Conservation (phyloP, 35 echinoderm and acorn worm species). For the Eucidaris tribuloides region DNA sequence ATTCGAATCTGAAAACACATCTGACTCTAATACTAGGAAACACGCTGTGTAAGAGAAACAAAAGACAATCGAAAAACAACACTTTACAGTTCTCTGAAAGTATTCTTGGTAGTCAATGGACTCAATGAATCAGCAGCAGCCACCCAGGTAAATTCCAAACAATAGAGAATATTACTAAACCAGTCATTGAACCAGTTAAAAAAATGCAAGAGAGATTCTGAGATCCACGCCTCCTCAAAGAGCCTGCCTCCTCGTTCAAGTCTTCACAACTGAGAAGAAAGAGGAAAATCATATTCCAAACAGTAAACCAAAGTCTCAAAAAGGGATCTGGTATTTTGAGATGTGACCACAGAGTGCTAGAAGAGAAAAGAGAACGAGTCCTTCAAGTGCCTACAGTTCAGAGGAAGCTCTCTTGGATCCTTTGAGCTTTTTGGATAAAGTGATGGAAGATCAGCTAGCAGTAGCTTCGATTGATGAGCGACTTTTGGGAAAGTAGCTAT, state of each 20-base stretch:
- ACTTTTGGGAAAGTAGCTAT: too few relatives aligned
- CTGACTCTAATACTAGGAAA: too few relatives aligned
- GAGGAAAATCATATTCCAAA: background rate
- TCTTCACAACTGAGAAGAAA: background rate
- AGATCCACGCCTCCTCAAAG: background rate
- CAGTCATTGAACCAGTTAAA: constrained; percentile 30
- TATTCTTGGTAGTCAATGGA: too few relatives aligned
- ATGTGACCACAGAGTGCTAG: constrained; percentile 31
- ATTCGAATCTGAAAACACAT: too few relatives aligned
- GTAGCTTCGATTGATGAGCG: constrained; percentile 26
- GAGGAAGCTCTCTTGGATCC: constrained; percentile 57
- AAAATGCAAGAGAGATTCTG: constrained; percentile 30
- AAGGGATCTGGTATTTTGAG: constrained; percentile 41
- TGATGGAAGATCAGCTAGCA: constrained; percentile 42
- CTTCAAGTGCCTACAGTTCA: constrained; percentile 35
- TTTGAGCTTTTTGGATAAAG: constrained; percentile 57
- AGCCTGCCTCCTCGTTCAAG: too few relatives aligned
- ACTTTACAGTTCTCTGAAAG: too few relatives aligned
- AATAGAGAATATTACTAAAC: too few relatives aligned
- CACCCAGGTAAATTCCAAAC: too few relatives aligned
- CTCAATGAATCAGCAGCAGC: too few relatives aligned
- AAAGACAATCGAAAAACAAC: too few relatives aligned
- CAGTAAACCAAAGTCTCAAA: constrained; percentile 2
- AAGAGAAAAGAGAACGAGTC: constrained; percentile 29
- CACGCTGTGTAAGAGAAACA: too few relatives aligned